phyloP scores from a whole-genome alignment of 2,888 invertebrate species.

The Chloromyia formosa region DNA sequence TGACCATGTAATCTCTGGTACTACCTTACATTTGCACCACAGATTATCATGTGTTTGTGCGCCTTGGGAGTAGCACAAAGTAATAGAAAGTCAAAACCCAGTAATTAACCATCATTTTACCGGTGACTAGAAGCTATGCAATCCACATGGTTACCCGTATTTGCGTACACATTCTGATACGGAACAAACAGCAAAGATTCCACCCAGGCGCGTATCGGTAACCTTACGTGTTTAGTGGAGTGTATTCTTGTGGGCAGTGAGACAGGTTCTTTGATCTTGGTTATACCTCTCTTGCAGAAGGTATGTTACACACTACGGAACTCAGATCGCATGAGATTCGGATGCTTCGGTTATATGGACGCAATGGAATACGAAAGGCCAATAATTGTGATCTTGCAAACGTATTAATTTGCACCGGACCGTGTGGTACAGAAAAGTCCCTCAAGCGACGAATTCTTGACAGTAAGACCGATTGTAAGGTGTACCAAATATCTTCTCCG shows the following conservation, averaged over 20 bases:
- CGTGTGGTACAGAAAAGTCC: conserved; percentile 29
- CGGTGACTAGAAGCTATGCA: conserved; percentile 40
- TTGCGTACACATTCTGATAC: not conserved
- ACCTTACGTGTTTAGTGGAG: not conserved
- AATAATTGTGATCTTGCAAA: conserved; percentile 36
- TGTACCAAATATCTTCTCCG: conserved; percentile 41
- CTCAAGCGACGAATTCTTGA: conserved; percentile 34
- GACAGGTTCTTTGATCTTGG: conserved; percentile 1
- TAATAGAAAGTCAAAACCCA: conserved; percentile 53
- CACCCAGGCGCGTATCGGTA: too few relatives aligned
- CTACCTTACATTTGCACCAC: too few relatives aligned
- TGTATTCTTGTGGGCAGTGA: conserved; percentile 14
- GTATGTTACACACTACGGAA: too few relatives aligned
- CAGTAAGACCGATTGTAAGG: conserved; percentile 37
- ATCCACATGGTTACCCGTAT: conserved; percentile 39
- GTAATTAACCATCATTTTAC: conserved; percentile 54
- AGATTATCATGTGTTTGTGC: conserved; percentile 4
- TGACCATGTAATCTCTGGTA: not conserved
- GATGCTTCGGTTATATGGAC: too few relatives aligned
- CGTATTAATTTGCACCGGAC: conserved; percentile 40
- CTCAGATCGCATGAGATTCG: not conserved
- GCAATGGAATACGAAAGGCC: not conserved
- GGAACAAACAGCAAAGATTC: not conserved
- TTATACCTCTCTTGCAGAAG: not conserved
- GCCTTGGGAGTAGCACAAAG: conserved; percentile 45